These are phyloP conservation scores for Alosa sapidissima DNA, from an alignment of 2,797 vertebrate genomes.

Conservation along the genomic window DNA sequence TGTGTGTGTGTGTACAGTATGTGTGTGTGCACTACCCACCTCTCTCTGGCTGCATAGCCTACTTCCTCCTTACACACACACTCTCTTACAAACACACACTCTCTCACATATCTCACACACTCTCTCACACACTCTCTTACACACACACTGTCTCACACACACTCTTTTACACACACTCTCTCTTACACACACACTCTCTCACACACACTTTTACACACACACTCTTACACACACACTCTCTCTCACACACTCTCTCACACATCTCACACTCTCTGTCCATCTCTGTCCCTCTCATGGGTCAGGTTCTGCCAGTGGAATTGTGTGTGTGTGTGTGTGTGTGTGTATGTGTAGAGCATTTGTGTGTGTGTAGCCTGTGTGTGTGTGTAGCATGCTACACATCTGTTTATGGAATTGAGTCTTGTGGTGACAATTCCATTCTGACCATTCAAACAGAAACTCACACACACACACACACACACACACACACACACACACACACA, in stretches of 20 bases:
- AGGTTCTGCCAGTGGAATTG: too few species aligned
- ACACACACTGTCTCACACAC: neutral
- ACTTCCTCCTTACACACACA: neutral
- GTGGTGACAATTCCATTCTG: too few species aligned
- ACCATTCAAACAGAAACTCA: neutral
- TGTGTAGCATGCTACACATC: too few species aligned
- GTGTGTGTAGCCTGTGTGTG: too few species aligned
- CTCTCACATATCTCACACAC: neutral
- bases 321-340: too few species aligned
- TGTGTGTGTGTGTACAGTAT: too few species aligned
- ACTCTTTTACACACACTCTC: neutral
- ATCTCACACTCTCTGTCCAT: too few species aligned
- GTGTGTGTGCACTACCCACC: too few species aligned
- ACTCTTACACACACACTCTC: neutral
- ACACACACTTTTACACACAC: neutral
- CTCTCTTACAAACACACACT: constrained; percentile 26
- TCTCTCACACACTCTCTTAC: neutral
- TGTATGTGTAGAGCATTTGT: too few species aligned
- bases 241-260: neutral
- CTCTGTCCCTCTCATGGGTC: too few species aligned
- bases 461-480: constrained; percentile 39
- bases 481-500: constrained; percentile 51
- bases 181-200: neutral
- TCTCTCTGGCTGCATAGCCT: too few species aligned
- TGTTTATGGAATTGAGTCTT: too few species aligned